Evolutionary conservation across 2,113 vertebrate species (phyloP), one percentile per base, ranked within the genome.

Genomic region (Eudyptes chrysolophus): DNA sequence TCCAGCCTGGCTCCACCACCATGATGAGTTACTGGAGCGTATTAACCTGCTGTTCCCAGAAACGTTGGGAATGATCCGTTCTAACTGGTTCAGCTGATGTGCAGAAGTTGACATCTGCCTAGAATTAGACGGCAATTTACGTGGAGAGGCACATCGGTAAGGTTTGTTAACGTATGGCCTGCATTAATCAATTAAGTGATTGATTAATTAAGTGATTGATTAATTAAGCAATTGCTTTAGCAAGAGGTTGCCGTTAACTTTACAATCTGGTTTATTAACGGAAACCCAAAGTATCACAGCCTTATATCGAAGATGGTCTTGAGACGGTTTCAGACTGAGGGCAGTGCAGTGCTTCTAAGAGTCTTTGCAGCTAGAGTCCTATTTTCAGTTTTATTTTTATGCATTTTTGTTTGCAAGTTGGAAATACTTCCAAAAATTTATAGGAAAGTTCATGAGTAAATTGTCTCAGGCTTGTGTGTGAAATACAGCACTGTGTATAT

Each of bases 381-480:
- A 2, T 74, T 84, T 90, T 76, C 88, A 78, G 1, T 46, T 88
- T 40, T 12, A 20, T 52, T 95, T 78, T 79, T 48, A 91, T 61
- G 70, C 52, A 30, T 89, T 95, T 92, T 92, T 46, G 17, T 94
- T 97, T 92, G 82, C 91, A 82, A 92, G 83, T 66, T 97, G 79
- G 87, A 80, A 95, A 97, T 85, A 30, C 57, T 97, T 96, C 95
- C 93, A 92, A n/a, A 90, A 75, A 51, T 48, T 55, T 38, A 87
- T 49, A 97, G 89, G 90, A 95, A 96, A 57, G 29, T 94, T 97
- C 78, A 24, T 92, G 89, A 94, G 60, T 84, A 11, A 84, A 65
- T 92, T 96, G 83, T 96, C 98, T 98, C 98, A 98, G 97, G 98
- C 98, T 96, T 87, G 71, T 94, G 97, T 96, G 97, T 96, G 98